Evolutionary conservation across 1,140 invertebrate genomes (phyloP).

Genomic region (Calliphora vicina): DNA sequence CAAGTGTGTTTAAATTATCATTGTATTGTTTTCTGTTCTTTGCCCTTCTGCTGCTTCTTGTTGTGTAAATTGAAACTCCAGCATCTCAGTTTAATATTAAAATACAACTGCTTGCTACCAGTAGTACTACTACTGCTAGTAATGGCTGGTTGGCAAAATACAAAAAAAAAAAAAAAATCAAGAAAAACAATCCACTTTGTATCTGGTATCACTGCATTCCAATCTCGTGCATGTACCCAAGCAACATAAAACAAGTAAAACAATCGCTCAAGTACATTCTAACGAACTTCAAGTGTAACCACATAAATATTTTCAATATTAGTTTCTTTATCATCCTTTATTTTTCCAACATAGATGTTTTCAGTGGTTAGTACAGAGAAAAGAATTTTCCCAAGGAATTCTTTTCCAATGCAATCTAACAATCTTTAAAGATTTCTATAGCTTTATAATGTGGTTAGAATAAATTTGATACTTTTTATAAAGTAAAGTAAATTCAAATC

Average conservation of each 20-base stretch:
- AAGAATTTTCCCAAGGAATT: background rate
- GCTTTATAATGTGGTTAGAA: background rate
- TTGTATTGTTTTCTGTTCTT: too few relatives aligned
- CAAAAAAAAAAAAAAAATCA: background rate
- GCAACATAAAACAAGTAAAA: background rate
- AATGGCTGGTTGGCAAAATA: too few relatives aligned
- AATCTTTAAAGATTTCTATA: background rate
- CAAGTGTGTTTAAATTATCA: too few relatives aligned
- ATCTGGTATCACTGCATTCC: constrained; percentile 26
- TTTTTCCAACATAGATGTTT: background rate
- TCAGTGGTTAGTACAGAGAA: background rate
- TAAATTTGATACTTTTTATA: background rate
- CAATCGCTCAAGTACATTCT: background rate
- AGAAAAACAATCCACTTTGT: constrained; percentile 16
- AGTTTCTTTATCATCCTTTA: background rate
- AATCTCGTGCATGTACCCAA: background rate
- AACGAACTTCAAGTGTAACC: background rate
- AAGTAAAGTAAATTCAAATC: background rate
- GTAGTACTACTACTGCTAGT: too few relatives aligned
- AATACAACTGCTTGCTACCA: too few relatives aligned
- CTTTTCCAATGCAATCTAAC: background rate
- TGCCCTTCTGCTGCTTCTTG: too few relatives aligned
- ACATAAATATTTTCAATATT: background rate
- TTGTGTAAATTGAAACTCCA: too few relatives aligned
- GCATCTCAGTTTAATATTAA: too few relatives aligned